A percentile compares a stretch with the other conserved stretches of the same genome.
Evolutionary conservation across 2,888 invertebrate genomes (phyloP).

Genomic region (Thalpophila matura): DNA sequence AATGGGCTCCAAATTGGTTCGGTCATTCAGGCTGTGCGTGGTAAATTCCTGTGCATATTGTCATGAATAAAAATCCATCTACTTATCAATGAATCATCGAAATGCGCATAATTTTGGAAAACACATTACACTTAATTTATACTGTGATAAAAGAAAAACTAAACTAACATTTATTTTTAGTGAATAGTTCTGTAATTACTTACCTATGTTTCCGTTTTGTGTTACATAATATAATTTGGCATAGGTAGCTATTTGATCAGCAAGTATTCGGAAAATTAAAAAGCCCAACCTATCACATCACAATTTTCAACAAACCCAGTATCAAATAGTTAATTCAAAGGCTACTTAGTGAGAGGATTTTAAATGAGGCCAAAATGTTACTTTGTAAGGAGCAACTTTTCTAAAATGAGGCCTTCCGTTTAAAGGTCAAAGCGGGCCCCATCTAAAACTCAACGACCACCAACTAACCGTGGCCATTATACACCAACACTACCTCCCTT

Average conservation of each 20-base stretch:
- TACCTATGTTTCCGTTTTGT: not conserved
- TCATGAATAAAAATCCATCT: conserved; percentile 34
- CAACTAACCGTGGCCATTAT: conserved; percentile 64
- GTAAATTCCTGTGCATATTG: conserved; percentile 35
- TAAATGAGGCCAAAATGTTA: conserved; percentile 57
- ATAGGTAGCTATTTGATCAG: not conserved
- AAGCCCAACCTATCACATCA: conserved; percentile 17
- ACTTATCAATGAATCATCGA: conserved; percentile 25
- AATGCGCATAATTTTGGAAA: conserved; percentile 23
- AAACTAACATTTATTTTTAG: not conserved
- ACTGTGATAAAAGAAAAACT: not conserved
- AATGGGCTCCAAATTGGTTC: conserved; percentile 37
- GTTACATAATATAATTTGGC: too few relatives aligned
- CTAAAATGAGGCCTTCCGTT: conserved; percentile 60
- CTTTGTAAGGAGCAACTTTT: conserved; percentile 61
- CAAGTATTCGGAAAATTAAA: not conserved
- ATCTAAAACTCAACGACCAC: conserved; percentile 68
- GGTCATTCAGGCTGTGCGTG: conserved; percentile 36
- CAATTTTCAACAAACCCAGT: not conserved
- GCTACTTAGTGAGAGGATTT: conserved; percentile 39
- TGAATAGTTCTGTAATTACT: not conserved
- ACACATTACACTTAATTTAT: not conserved
- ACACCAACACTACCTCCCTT: conserved; percentile 62
- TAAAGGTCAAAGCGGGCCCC: conserved; percentile 64
- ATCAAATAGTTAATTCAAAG: conserved; percentile 42